Percentiles rank a stretch among this genome's conserved stretches.
These are phyloP conservation scores for Cataglyphis altisquamis DNA, from an alignment of 2,888 invertebrate species.

Conservation along the genomic window DNA sequence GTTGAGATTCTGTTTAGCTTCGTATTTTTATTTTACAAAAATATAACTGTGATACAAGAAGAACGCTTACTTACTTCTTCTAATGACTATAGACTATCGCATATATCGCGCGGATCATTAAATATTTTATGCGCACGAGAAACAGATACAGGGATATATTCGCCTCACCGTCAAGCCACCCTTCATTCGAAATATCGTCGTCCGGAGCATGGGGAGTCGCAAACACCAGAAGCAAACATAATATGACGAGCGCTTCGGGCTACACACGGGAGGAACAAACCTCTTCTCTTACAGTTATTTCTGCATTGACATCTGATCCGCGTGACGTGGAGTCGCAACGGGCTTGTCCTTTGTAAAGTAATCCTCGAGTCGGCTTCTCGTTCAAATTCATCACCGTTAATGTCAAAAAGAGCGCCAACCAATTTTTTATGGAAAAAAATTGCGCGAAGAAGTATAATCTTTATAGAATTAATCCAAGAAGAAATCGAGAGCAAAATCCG, in stretches of 20 bases:
- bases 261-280: slow-evolving; percentile 70
- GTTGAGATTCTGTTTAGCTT: not conserved
- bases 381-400: slow-evolving; percentile 36
- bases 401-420: not conserved
- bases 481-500: slow-evolving; percentile 2
- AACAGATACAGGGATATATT: slow-evolving; percentile 63
- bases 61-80: not conserved
- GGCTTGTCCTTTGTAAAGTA: slow-evolving; percentile 37
- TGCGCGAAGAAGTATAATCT: not conserved
- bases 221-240: slow-evolving; percentile 85
- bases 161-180: slow-evolving; percentile 69
- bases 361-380: slow-evolving; percentile 36
- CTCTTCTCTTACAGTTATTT: slow-evolving; percentile 74
- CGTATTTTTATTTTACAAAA: not conserved
- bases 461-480: not conserved
- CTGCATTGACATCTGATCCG: slow-evolving; percentile 66
- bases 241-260: slow-evolving; percentile 85
- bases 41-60: not conserved
- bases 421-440: not conserved
- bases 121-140: slow-evolving; percentile 31
- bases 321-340: slow-evolving; percentile 37
- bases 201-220: slow-evolving; percentile 77
- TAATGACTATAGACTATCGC: not conserved
- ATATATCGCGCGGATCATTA: slow-evolving; percentile 30
- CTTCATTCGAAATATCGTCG: slow-evolving; percentile 71